Base-by-base conservation (phyloP, 2,888 invertebrate genomes). In the Camptogramma bilineatum region DNA sequence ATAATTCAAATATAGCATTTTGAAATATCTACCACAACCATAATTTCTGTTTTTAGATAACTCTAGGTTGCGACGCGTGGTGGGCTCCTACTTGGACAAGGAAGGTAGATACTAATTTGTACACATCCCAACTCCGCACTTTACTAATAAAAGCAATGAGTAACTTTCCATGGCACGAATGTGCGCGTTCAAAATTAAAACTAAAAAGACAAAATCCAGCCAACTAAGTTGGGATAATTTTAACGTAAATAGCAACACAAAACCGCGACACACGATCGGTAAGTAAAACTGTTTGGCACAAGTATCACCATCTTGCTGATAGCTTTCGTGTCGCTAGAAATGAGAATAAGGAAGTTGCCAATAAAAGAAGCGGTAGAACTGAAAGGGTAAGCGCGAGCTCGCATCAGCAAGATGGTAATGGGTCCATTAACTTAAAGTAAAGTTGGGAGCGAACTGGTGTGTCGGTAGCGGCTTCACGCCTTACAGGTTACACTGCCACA, bases 401-500 rank as follows among this genome's bases (percentile, higher is more conserved):
- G 77, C 74, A 76, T 79, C 84, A 87, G 86, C 86, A 83, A 82
- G 82, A 81, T 83, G 83, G 81, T 80, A 79, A 80, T 76, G 78
- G 60, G 77, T 82, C 82, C 83, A 76, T 78, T 70, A 76, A 78
- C 74, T 73, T 64, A 76, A 75, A 71, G 56, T 72, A 73, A 73
- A 70, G 73, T 68, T 59, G 62, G 61, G 64, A 66, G 72, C 63
- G 57, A 71, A 61, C 61, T 74, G 74, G 77, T 76, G 80, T 76
- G 76, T 67, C 76, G 76, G 44, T 44, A 44, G 72, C 60, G 66
- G 72, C 73, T 52, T 65, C 68, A 67, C 81, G 78, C 82, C 90
- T 96, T 97, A 97, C 96, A 97, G 95, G 95, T 98, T 97, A 98
- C 97, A 98, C 97, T 97, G 98, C 98, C 97, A 98, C 97, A 97